phyloP scores from a whole-genome alignment of 2,113 vertebrate species.

The Zosterops borbonicus region DNA sequence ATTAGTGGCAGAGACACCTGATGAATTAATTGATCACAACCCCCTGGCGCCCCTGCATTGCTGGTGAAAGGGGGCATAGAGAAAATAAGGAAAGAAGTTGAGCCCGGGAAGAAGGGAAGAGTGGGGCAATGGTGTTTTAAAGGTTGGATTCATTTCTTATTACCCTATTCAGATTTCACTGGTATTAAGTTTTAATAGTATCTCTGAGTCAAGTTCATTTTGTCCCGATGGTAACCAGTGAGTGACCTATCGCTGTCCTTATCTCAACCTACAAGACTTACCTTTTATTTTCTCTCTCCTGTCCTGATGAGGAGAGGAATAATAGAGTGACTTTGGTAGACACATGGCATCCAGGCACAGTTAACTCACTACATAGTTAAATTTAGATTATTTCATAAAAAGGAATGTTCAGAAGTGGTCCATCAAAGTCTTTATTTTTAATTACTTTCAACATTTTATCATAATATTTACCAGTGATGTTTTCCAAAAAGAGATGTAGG shows the following conservation, averaged over 20 bases:
- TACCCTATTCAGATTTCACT: background rate
- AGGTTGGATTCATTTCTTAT: background rate
- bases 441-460: background rate
- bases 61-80: background rate
- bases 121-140: background rate
- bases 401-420: background rate
- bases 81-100: background rate
- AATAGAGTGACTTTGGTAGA: background rate
- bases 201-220: background rate
- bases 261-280: background rate
- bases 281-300: background rate
- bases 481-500: background rate
- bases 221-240: background rate
- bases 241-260: background rate
- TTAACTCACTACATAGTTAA: background rate
- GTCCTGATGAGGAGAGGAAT: background rate
- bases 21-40: background rate
- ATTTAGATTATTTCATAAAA: background rate
- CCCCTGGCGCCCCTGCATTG: background rate
- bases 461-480: background rate
- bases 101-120: rapidly evolving
- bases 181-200: background rate
- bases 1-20: background rate
- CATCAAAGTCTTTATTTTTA: background rate
- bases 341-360: background rate